Conservation (phyloP, 2,797 vertebrate species). For the Pangasius sanitwongsei region DNA sequence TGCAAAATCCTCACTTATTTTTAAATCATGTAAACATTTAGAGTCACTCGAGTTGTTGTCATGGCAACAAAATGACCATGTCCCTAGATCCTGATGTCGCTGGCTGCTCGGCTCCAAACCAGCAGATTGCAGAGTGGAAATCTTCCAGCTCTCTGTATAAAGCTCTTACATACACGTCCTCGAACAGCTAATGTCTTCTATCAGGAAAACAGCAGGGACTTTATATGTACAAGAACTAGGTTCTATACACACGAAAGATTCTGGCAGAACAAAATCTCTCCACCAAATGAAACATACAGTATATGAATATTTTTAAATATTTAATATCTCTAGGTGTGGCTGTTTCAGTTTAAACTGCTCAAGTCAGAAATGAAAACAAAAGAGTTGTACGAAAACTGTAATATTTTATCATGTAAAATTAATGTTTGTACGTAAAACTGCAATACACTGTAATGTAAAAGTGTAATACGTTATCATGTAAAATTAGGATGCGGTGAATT, state of each 20-base stretch:
- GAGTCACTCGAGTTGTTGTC: not conserved
- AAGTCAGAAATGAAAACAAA: not conserved
- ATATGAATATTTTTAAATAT: not conserved
- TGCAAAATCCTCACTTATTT: not conserved
- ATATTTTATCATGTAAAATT: not conserved
- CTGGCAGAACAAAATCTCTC: not conserved
- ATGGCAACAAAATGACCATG: slow-evolving; percentile 10
- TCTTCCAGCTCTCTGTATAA: not conserved
- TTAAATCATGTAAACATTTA: not conserved
- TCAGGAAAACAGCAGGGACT: not conserved
- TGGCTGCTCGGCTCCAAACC: not conserved
- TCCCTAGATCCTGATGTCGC: not conserved
- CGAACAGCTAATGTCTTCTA: not conserved
- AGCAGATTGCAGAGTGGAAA: not conserved
- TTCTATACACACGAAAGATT: not conserved
- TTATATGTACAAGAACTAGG: not conserved
- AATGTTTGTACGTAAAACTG: not conserved
- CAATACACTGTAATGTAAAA: not conserved
- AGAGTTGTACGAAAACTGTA: not conserved
- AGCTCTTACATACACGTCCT: not conserved
- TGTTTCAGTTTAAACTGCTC: not conserved
- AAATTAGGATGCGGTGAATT: not conserved
- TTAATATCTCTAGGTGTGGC: not conserved
- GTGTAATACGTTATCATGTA: not conserved
- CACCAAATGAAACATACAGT: not conserved